A percentile compares a stretch with the other conserved stretches of the same genome.
phyloP scores from a whole-genome alignment of 2,113 vertebrate species.

The Rattus norvegicus region GRCr8 NC_086039.1:62382501-62383000 shows the following conservation, averaged over 20 bases:
- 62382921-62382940: not conserved
- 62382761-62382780: slow-evolving; percentile 64
- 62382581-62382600: slow-evolving; percentile 71
- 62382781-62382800: slow-evolving; percentile 49
- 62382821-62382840: slow-evolving; percentile 10
- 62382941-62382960: slow-evolving; percentile 4
- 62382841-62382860: not conserved
- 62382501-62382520: slow-evolving; percentile 59
- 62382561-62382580: slow-evolving; percentile 70
- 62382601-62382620: slow-evolving; percentile 68
- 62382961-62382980: slow-evolving; percentile 47
- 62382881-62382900: not conserved
- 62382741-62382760: slow-evolving; percentile 74
- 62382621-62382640: slow-evolving; percentile 75
- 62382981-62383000: slow-evolving; percentile 4
- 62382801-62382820: not conserved
- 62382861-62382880: not conserved
- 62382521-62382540: slow-evolving; percentile 60
- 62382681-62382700: slow-evolving; percentile 79
- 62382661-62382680: slow-evolving; percentile 82
- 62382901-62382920: slow-evolving; percentile 4
- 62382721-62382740: slow-evolving; percentile 73
- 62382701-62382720: slow-evolving; percentile 71
- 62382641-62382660: slow-evolving; percentile 72
- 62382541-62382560: slow-evolving; percentile 71